Percentiles rank a stretch among this genome's conserved stretches.
Evolutionary conservation across 2,888 invertebrate genomes (phyloP).

Genomic region (Ametastegia equiseti): DNA sequence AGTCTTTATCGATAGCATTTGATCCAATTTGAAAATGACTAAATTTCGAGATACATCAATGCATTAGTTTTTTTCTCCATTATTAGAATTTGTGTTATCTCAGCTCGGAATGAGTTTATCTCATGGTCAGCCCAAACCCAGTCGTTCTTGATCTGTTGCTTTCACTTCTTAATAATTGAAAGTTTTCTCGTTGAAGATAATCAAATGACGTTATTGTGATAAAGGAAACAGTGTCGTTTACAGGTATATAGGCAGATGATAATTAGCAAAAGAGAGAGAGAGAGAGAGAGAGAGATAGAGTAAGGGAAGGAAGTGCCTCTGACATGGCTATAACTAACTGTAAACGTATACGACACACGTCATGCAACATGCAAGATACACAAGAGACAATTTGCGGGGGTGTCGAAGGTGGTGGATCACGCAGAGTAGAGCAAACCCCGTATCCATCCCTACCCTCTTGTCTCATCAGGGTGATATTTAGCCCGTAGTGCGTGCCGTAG

Average conservation of each 20-base stretch:
- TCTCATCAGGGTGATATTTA: constrained; percentile 44
- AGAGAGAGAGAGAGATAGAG: background rate
- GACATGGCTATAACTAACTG: background rate
- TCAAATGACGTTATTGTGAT: too few species aligned
- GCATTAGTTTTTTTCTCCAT: background rate
- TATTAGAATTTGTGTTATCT: too few species aligned
- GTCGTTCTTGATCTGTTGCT: too few species aligned
- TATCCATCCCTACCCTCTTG: constrained; percentile 17
- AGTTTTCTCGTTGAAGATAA: too few species aligned
- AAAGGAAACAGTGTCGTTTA: background rate
- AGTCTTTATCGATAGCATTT: background rate
- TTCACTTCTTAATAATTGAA: too few species aligned
- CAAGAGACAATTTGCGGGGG: constrained; percentile 18
- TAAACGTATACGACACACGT: constrained; percentile 6
- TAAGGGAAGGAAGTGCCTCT: background rate
- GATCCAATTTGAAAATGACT: background rate
- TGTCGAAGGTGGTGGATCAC: background rate
- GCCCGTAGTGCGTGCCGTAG: constrained; percentile 33
- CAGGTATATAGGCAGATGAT: background rate
- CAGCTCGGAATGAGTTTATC: too few species aligned
- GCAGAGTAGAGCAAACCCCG: constrained; percentile 12
- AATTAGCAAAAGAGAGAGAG: background rate
- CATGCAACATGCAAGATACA: background rate
- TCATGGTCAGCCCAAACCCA: too few species aligned
- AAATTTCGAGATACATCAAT: background rate